phyloP scores from a whole-genome alignment of 2,113 vertebrate species.

The Prolemur simus region DNA sequence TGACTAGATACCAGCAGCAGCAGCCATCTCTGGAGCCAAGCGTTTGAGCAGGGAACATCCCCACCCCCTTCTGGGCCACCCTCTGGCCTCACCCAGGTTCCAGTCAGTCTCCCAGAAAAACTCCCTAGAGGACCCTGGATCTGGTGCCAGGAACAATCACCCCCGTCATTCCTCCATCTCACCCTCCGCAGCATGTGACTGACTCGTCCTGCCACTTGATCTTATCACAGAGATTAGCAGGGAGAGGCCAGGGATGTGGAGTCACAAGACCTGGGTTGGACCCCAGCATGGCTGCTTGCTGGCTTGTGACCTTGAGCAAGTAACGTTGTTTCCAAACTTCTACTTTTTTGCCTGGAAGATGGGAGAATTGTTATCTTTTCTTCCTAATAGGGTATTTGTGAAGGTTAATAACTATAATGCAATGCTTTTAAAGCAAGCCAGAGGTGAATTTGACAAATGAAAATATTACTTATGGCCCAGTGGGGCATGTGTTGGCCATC shows the following conservation, averaged over 20 bases:
- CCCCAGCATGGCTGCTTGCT: background rate
- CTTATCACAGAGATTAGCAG: conserved; percentile 56
- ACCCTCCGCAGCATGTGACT: background rate
- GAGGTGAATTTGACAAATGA: background rate
- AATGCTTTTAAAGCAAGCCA: conserved; percentile 9
- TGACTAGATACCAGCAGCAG: background rate
- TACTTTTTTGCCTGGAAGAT: conserved; percentile 2
- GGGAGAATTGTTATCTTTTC: background rate
- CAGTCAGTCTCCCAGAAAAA: background rate
- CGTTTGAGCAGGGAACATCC: background rate
- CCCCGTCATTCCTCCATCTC: background rate
- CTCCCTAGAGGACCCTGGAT: background rate
- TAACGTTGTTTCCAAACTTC: background rate
- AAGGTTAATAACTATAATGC: background rate
- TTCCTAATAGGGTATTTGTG: background rate
- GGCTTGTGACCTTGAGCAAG: conserved; percentile 56
- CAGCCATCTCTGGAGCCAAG: background rate
- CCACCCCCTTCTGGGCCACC: background rate
- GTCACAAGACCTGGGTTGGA: background rate
- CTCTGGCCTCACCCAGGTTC: background rate
- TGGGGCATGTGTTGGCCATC: too few species aligned
- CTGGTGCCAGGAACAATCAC: background rate
- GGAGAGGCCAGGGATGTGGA: background rate
- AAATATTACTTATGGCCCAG: background rate
- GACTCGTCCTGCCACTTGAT: background rate